Evolutionary conservation across 2,888 invertebrate species (phyloP).

Genomic region (Bellardia pandia): DNA sequence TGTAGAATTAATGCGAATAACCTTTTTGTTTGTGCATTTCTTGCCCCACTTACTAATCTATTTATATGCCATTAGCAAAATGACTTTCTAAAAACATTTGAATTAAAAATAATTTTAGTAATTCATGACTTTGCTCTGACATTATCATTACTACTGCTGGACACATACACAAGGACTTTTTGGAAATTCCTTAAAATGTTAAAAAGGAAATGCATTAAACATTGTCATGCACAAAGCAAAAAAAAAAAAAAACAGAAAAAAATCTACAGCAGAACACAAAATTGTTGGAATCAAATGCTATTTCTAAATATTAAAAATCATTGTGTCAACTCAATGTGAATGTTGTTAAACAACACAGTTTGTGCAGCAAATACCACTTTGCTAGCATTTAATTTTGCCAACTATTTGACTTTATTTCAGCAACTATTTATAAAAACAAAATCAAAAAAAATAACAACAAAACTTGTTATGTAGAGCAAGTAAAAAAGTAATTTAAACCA

Average conservation of each 20-base stretch:
- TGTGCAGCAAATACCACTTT: constrained; percentile 38
- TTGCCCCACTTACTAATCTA: too few species aligned
- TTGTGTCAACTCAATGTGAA: constrained; percentile 12
- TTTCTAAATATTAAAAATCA: constrained; percentile 52
- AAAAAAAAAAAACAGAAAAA: neutral
- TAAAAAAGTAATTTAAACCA: neutral
- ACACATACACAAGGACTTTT: neutral
- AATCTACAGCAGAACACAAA: neutral
- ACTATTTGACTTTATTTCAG: constrained; percentile 55
- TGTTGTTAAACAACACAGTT: neutral
- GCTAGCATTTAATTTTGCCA: constrained; percentile 43
- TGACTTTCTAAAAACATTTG: too few species aligned
- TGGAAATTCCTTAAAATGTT: neutral
- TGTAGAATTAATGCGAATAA: too few species aligned
- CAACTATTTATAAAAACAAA: constrained; percentile 26
- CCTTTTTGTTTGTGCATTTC: too few species aligned
- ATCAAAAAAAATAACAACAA: neutral
- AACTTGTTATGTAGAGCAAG: neutral
- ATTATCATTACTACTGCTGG: neutral
- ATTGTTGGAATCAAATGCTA: constrained; percentile 25
- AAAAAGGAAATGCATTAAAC: constrained; percentile 7
- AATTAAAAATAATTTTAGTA: neutral
- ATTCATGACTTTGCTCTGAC: neutral
- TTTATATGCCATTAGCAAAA: too few species aligned
- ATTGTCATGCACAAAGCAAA: neutral